Conservation (phyloP, 2,888 invertebrate genomes). For the Coenonympha arcania region DNA sequence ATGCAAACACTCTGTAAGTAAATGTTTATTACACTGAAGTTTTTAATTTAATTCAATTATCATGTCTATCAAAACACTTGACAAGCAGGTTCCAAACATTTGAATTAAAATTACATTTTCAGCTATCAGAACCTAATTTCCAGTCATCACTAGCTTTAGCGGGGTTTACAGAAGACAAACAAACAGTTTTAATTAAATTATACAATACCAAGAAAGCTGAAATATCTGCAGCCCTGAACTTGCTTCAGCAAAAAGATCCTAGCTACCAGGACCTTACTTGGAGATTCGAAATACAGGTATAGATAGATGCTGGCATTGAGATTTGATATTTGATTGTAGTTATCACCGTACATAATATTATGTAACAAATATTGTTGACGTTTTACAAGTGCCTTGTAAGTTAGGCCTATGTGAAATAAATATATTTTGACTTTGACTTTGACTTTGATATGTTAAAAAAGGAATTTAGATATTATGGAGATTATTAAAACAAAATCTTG, state of each 20-base stretch:
- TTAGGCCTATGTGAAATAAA: too few relatives aligned
- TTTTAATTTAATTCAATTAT: not conserved
- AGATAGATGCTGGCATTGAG: not conserved
- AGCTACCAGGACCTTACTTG: constrained; percentile 60
- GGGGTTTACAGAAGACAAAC: constrained; percentile 77
- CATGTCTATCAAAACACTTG: not conserved
- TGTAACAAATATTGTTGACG: too few relatives aligned
- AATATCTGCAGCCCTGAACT: constrained; percentile 63
- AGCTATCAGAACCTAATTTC: constrained; percentile 61
- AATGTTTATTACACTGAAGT: not conserved
- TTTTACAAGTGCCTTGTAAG: too few relatives aligned
- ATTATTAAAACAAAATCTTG: too few relatives aligned
- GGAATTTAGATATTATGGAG: too few relatives aligned
- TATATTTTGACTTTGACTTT: too few relatives aligned
- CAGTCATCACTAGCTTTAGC: constrained; percentile 61
- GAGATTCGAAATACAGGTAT: constrained; percentile 66
- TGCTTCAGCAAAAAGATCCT: constrained; percentile 58
- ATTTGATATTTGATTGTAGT: too few relatives aligned
- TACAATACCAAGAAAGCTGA: constrained; percentile 73
- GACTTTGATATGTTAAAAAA: too few relatives aligned
- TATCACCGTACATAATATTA: too few relatives aligned
- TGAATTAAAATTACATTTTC: constrained; percentile 17
- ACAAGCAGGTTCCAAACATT: too few relatives aligned
- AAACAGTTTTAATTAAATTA: constrained; percentile 74
- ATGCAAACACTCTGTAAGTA: constrained; percentile 78